Evolutionary conservation across 2,888 invertebrate genomes (phyloP).

Genomic region (Drosophila borborema): DNA sequence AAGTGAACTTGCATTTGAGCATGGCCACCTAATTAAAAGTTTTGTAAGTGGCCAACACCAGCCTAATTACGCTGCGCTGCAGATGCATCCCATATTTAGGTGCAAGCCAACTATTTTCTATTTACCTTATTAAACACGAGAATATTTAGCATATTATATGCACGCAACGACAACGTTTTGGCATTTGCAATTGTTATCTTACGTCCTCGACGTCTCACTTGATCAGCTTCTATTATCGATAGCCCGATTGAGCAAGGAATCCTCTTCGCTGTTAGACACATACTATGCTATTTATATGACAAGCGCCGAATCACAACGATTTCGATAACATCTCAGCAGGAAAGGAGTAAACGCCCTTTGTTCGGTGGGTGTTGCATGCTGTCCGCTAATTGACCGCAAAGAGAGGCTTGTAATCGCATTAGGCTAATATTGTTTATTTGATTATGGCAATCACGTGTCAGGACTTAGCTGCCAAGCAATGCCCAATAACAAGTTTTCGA

Average conservation of each 20-base stretch:
- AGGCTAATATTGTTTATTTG: slow-evolving; percentile 57
- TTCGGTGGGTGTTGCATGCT: slow-evolving; percentile 20
- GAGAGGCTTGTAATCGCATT: slow-evolving; percentile 62
- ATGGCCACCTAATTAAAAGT: background rate
- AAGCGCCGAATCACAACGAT: too few species aligned
- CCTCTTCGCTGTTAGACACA: background rate
- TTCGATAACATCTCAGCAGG: background rate
- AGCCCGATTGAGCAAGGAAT: too few species aligned
- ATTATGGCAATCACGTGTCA: slow-evolving; percentile 72
- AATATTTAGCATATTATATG: background rate
- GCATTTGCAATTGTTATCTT: background rate
- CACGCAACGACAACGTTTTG: background rate
- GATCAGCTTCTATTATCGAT: background rate
- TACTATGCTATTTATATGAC: background rate
- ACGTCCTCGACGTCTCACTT: too few species aligned
- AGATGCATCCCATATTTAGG: background rate
- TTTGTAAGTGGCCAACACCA: background rate
- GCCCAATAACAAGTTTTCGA: slow-evolving; percentile 22
- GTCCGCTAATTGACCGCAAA: slow-evolving; percentile 67
- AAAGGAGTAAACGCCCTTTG: background rate
- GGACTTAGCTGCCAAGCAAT: slow-evolving; percentile 64
- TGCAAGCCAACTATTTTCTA: background rate
- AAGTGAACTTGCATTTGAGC: background rate
- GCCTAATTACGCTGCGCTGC: background rate
- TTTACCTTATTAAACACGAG: background rate